These are phyloP conservation scores for Thelaira solivaga DNA, from an alignment of 2,888 invertebrate species.

Conservation along the genomic window DNA sequence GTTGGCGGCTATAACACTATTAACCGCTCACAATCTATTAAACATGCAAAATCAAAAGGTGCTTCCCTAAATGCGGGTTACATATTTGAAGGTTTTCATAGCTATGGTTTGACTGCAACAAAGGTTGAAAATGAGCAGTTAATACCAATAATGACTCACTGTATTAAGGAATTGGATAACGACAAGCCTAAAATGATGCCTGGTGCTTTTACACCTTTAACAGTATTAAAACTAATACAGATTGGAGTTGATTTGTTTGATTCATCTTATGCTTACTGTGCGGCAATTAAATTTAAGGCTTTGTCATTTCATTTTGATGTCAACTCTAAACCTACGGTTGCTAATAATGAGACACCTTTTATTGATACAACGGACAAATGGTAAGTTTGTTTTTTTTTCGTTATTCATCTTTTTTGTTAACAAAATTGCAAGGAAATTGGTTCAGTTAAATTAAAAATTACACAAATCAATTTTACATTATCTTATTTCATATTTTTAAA, in stretches of 20 bases:
- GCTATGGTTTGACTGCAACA: constrained; percentile 81
- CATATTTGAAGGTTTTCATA: constrained; percentile 89
- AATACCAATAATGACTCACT: constrained; percentile 81
- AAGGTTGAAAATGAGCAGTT: constrained; percentile 79
- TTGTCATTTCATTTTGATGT: constrained; percentile 80
- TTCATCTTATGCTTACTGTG: constrained; percentile 86
- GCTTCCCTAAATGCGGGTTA: constrained; percentile 82
- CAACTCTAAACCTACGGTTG: constrained; percentile 65
- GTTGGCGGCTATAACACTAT: constrained; percentile 84
- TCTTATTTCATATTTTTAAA: no score
- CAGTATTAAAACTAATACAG: constrained; percentile 84
- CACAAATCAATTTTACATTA: no score
- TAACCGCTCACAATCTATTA: constrained; percentile 82
- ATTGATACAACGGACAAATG: constrained; percentile 80
- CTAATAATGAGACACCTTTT: constrained; percentile 77
- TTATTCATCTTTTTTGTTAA: background rate
- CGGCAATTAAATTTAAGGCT: constrained; percentile 84
- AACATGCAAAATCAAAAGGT: constrained; percentile 78
- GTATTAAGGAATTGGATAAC: constrained; percentile 76
- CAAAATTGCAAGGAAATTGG: background rate
- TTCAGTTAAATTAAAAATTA: background rate
- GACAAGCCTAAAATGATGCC: constrained; percentile 84
- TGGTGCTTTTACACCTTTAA: constrained; percentile 88
- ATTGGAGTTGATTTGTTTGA: constrained; percentile 93
- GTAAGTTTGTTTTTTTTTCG: constrained; percentile 69